Evolutionary conservation across 2,113 vertebrate genomes (phyloP).

Genomic region (Seriola aureovittata): DNA sequence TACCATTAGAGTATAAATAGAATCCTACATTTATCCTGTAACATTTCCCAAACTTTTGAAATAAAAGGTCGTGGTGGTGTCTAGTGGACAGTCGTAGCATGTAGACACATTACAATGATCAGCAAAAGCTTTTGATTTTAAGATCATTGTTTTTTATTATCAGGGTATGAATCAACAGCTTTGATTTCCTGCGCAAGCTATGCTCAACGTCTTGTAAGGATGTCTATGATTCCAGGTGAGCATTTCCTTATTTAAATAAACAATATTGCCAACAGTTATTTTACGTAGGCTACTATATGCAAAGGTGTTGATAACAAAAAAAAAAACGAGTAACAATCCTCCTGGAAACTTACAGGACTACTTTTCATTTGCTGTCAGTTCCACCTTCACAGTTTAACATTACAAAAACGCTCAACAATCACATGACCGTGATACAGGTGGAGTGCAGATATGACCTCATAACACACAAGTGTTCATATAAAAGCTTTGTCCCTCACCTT

Average conservation of each 20-base stretch:
- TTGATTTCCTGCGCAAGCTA: no score
- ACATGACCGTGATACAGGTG: neutral
- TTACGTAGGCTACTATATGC: neutral
- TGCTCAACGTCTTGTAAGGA: no score
- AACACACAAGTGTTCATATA: neutral
- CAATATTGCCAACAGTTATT: no score
- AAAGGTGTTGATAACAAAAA: neutral
- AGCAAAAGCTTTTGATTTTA: neutral
- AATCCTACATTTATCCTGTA: neutral
- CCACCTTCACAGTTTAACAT: neutral
- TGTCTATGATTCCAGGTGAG: neutral
- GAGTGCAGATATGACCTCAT: neutral
- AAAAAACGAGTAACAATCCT: neutral
- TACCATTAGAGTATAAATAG: no score
- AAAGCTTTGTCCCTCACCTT: constrained; percentile 65
- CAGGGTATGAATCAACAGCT: no score
- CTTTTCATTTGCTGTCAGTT: no score
- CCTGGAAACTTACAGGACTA: no score
- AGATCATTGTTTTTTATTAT: no score
- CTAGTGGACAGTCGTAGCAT: neutral
- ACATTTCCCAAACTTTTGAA: no score
- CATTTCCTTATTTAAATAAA: neutral
- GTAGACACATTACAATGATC: neutral
- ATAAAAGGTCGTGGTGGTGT: neutral
- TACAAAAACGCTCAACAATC: neutral